These are phyloP conservation scores for Strix aluco DNA, from an alignment of 2,113 vertebrate species.

Conservation along the genomic window DNA sequence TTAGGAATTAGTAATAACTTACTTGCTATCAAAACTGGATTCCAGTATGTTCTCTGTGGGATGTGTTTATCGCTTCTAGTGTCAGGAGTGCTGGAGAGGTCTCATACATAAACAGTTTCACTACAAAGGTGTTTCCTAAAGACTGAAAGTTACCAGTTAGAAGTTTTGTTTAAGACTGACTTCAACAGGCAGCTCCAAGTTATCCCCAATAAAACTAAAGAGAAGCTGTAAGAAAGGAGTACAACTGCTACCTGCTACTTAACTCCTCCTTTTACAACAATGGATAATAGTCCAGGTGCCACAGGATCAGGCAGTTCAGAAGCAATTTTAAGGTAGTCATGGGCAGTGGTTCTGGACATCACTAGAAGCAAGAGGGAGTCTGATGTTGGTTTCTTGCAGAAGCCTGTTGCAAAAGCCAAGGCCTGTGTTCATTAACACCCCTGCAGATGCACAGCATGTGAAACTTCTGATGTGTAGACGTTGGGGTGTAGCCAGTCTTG, in stretches of 20 bases:
- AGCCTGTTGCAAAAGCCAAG: not conserved
- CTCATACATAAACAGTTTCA: not conserved
- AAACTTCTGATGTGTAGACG: not conserved
- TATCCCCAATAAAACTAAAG: not conserved
- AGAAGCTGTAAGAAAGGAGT: not conserved
- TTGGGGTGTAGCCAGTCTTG: accelerated
- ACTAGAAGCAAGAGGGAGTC: not conserved
- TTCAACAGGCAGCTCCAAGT: not conserved
- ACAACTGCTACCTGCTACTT: not conserved
- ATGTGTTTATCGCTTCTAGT: not conserved
- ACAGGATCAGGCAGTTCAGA: not conserved
- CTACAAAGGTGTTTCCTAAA: not conserved
- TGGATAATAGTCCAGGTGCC: not conserved
- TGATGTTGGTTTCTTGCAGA: not conserved
- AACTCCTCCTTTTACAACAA: not conserved
- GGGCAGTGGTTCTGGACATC: not conserved
- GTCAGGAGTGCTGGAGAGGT: not conserved
- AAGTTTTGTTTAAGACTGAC: not conserved
- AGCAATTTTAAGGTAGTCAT: not conserved
- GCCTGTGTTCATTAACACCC: not conserved
- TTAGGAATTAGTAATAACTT: not conserved
- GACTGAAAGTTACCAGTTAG: not conserved
- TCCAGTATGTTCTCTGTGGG: not conserved
- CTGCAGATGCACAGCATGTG: not conserved
- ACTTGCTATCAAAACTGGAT: not conserved